Evolutionary conservation across 1,140 invertebrate species (phyloP), one percentile per base, ranked within the genome.

Genomic region (Andricus grossulariae): DNA sequence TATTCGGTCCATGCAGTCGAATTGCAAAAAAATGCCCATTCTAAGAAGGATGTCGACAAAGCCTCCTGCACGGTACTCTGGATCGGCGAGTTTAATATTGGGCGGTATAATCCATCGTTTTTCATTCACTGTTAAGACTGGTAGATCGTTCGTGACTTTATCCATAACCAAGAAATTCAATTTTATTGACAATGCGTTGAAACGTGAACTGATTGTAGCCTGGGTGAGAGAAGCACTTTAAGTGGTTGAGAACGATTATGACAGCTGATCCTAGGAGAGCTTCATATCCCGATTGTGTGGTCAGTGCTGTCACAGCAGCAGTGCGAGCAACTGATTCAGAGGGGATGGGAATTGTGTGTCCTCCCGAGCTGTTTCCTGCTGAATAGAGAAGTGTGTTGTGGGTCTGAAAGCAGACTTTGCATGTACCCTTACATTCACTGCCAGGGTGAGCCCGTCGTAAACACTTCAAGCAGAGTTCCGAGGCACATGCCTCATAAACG

Each of bases 131-230:
- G 25, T 25, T 25, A 25, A 25, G 25, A 25, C 25, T 25, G 25
- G 25, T 11, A 71, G n/a, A 51, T 39, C n/a, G 15, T 57, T 51
- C 5, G 74, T 75, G 50, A 76, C 71, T 7, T 49, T 57, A 2
- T 71, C 66, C 8, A 76, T 12, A 1, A 76, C 75, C 11, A 76
- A 45, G n/a, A 76, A 77, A n/a, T 57, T 39, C 54, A 77, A 73
- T 4, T 49, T 60, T 51, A 0, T 57, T 8, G 15, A 21, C 1
- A 25, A 25, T 25, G 25, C 25, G 3, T 25, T 25, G 25, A 25
- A 25, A 25, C 25, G 25, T 25, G 75, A 77, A 15, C 12, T 6
- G 7, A 77, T 77, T n/a, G 49, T 15, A 72, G 74, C 74, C 16
- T n/a, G 16, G 15, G 50, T 55, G 19, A 52, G 5, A 6, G 15